A percentile compares a stretch with the other conserved stretches of the same genome.
Conservation (phyloP, 2,888 invertebrate genomes). For the Drosophila peninsularis region DNA sequence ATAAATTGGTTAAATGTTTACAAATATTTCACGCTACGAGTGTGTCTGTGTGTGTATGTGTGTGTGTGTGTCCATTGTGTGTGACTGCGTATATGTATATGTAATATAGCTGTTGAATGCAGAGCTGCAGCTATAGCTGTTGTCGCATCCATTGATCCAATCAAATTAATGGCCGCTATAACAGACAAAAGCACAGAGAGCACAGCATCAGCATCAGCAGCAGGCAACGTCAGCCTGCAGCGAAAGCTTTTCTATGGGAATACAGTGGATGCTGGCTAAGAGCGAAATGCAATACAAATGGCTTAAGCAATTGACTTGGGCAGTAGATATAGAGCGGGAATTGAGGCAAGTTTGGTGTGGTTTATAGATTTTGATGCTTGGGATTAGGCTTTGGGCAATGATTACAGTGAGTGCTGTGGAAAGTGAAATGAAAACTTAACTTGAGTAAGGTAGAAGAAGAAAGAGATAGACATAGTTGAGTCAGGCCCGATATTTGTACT, state of each 20-base stretch:
- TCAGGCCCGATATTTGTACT: too few relatives aligned
- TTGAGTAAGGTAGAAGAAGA: neutral
- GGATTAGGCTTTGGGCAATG: neutral
- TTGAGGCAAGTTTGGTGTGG: neutral
- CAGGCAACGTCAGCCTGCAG: conserved; percentile 23
- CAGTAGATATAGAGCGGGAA: neutral
- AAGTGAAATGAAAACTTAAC: neutral
- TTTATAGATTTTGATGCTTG: conserved; percentile 6
- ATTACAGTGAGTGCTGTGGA: neutral
- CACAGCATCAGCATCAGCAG: conserved; percentile 20
- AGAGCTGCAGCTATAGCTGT: conserved; percentile 53
- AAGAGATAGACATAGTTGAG: neutral
- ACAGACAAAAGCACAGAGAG: conserved; percentile 47
- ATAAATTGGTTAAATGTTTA: conserved; percentile 76
- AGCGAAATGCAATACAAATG: neutral
- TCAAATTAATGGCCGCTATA: conserved; percentile 74
- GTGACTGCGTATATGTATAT: conserved; percentile 17
- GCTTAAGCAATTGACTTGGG: conserved; percentile 2
- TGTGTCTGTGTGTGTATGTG: neutral
- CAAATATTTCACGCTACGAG: conserved; percentile 67
- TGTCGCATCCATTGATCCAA: conserved; percentile 75
- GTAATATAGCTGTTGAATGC: conserved; percentile 23
- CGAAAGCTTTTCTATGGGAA: conserved; percentile 62
- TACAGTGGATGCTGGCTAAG: conserved; percentile 46
- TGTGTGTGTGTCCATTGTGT: conserved; percentile 10